Percentiles rank a stretch among this genome's conserved stretches.
phyloP scores from a whole-genome alignment of 2,113 vertebrate genomes.

The Vidua chalybeata region DNA sequence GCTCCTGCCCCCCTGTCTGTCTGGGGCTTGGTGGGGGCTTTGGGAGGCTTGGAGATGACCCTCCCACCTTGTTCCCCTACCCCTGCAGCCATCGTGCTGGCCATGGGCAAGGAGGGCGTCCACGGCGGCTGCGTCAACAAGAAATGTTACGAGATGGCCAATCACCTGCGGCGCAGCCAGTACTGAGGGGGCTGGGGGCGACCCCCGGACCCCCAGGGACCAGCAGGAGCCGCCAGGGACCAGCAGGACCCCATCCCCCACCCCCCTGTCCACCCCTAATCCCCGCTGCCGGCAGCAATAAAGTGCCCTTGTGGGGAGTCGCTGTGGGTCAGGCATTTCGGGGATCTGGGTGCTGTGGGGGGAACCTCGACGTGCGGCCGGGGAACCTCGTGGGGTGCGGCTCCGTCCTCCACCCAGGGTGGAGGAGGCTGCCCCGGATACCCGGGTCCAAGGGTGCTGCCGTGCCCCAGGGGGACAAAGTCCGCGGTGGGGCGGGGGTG shows the following conservation, averaged over 20 bases:
- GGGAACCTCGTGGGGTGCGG: neutral
- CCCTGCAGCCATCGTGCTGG: neutral
- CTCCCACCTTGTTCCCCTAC: neutral
- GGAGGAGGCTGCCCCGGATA: neutral
- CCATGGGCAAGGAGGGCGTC: conserved; percentile 14
- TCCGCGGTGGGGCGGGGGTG: neutral
- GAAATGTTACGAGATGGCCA: conserved; percentile 3
- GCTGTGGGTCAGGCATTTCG: neutral
- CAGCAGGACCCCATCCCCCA: neutral
- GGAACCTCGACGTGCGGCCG: too few species aligned
- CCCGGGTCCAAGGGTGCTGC: neutral
- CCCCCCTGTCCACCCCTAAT: neutral
- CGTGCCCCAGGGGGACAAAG: neutral
- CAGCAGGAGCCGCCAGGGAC: neutral
- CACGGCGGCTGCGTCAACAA: conserved; percentile 1
- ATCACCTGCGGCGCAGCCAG: conserved; percentile 17
- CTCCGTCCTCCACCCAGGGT: neutral
- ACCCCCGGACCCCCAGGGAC: neutral
- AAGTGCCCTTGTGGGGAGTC: neutral
- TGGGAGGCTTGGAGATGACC: neutral
- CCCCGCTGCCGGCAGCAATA: conserved; percentile 14
- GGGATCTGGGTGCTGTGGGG: too few species aligned
- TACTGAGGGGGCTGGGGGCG: neutral
- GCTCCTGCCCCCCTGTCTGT: neutral
- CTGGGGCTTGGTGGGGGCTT: neutral